phyloP scores from a whole-genome alignment of 2,113 vertebrate species.

The Monopterus albus region DNA sequence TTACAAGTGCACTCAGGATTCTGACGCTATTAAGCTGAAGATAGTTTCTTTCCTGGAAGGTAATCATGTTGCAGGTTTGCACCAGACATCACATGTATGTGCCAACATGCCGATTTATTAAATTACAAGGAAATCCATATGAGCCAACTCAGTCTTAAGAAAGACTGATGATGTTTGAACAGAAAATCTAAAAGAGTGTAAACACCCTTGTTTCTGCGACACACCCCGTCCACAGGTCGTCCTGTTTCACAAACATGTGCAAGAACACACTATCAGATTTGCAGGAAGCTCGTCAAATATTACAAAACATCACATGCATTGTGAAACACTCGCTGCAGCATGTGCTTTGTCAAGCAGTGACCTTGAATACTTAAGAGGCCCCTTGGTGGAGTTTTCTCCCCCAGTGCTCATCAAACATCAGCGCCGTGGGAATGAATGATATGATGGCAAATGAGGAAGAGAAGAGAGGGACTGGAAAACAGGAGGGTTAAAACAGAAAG shows the following conservation, averaged over 20 bases:
- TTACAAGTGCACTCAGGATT: not conserved
- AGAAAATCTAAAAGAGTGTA: slow-evolving; percentile 33
- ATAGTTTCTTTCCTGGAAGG: slow-evolving; percentile 15
- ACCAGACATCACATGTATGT: not conserved
- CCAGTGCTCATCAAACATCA: slow-evolving; percentile 67
- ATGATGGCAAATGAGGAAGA: slow-evolving; percentile 45
- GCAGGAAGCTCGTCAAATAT: slow-evolving; percentile 64
- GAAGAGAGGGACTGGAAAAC: slow-evolving; percentile 30
- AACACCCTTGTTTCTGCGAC: slow-evolving; percentile 29
- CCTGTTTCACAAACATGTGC: slow-evolving; percentile 47
- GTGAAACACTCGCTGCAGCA: slow-evolving; percentile 52
- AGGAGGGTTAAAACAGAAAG: slow-evolving; percentile 35
- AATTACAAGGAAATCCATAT: not conserved
- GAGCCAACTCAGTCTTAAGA: slow-evolving; percentile 32
- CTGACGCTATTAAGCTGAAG: not conserved
- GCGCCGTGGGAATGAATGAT: slow-evolving; percentile 59
- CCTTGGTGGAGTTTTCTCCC: slow-evolving; percentile 38
- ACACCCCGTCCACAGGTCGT: slow-evolving; percentile 64
- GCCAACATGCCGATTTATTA: slow-evolving; percentile 5
- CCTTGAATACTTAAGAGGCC: slow-evolving; percentile 73
- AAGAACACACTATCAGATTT: slow-evolving; percentile 42
- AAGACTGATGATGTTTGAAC: slow-evolving; percentile 41
- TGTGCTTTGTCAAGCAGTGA: slow-evolving; percentile 62
- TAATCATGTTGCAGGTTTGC: not conserved
- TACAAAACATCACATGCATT: slow-evolving; percentile 73